Percentiles rank a stretch among this genome's conserved stretches.
Evolutionary conservation across 2,113 vertebrate genomes (phyloP).

Genomic region (Lathamus discolor): DNA sequence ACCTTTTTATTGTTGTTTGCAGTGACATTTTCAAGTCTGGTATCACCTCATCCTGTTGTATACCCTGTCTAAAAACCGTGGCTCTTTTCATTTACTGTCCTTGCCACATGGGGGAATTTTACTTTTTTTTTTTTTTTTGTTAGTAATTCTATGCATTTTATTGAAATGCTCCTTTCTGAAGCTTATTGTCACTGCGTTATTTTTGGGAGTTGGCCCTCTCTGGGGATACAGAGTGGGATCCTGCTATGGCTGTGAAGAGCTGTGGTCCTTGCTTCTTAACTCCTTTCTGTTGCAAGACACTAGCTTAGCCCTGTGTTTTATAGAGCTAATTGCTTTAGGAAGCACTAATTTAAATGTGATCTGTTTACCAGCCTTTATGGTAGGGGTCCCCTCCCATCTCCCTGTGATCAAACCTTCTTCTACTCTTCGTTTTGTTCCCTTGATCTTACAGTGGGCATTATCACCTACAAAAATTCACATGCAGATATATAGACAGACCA

Average conservation of each 20-base stretch:
- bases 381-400: neutral
- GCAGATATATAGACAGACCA: fast-evolving
- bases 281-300: neutral
- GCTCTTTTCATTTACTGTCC: neutral
- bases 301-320: neutral
- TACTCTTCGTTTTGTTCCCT: fast-evolving
- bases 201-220: neutral
- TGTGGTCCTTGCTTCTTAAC: fast-evolving
- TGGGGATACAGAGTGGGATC: fast-evolving
- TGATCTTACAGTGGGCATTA: neutral
- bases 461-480: fast-evolving
- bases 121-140: too few species aligned
- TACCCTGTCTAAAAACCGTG: neutral
- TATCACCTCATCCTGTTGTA: neutral
- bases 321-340: neutral
- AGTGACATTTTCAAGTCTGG: neutral
- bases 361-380: neutral
- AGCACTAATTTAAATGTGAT: neutral
- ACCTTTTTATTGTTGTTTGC: too few species aligned
- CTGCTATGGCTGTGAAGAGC: neutral
- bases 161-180: neutral
- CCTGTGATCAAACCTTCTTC: neutral
- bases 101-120: fast-evolving
- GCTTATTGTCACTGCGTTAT: fast-evolving
- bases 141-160: fast-evolving